Conservation (phyloP, 2,888 invertebrate species). For the Drosophila mercatorum region DNA sequence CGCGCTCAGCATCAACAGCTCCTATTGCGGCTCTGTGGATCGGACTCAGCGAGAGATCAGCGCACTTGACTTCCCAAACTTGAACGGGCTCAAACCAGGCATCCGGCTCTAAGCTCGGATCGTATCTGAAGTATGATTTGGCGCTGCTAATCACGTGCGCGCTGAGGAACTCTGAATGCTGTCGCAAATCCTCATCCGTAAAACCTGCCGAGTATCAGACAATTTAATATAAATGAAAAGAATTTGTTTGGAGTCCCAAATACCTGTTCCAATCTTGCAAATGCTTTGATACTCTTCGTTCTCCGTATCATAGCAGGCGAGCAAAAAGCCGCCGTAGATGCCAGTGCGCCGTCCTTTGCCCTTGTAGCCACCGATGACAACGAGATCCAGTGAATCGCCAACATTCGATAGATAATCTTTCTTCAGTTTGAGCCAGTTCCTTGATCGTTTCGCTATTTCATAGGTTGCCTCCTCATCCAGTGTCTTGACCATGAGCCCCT, state of each 20-base stretch:
- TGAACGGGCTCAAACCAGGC: slow-evolving; percentile 94
- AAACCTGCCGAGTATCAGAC: slow-evolving; percentile 89
- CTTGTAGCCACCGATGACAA: slow-evolving; percentile 96
- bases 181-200: slow-evolving; percentile 93
- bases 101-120: slow-evolving; percentile 90
- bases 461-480: slow-evolving; percentile 94
- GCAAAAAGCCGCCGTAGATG: slow-evolving; percentile 96
- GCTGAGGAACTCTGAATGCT: slow-evolving; percentile 91
- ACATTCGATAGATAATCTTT: slow-evolving; percentile 99
- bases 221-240: neutral
- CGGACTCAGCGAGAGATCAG: slow-evolving; percentile 98
- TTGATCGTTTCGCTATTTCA: slow-evolving; percentile 97
- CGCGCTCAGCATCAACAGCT: slow-evolving; percentile 94
- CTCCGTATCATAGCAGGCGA: slow-evolving; percentile 96
- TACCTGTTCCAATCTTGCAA: slow-evolving; percentile 90
- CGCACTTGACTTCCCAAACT: slow-evolving; percentile 99
- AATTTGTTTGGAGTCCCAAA: neutral
- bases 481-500: slow-evolving; percentile 99
- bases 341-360: slow-evolving; percentile 98
- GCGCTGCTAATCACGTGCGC: slow-evolving; percentile 90
- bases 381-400: slow-evolving; percentile 98
- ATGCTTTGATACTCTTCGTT: slow-evolving; percentile 96
- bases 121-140: slow-evolving; percentile 92
- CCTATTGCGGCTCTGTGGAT: slow-evolving; percentile 95
- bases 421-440: slow-evolving; percentile 98